Evolutionary conservation across 2,797 vertebrate genomes (phyloP).

Genomic region (Tamandua tetradactyla): DNA sequence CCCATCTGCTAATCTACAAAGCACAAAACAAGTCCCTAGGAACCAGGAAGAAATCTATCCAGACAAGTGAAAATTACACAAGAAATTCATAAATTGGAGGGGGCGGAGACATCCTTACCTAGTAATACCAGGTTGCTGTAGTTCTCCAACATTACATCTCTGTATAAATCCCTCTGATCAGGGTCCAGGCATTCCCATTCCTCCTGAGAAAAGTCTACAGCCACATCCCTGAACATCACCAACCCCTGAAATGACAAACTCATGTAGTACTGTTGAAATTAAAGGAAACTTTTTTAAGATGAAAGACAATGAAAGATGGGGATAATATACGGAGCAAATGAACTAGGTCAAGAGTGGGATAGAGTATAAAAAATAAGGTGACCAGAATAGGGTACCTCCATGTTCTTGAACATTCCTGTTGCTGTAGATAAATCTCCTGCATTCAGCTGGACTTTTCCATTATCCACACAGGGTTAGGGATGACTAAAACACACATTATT

Average conservation of each 20-base stretch:
- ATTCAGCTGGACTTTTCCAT: background rate
- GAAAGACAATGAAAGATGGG: background rate
- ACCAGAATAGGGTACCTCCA: background rate
- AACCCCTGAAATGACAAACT: constrained; percentile 26
- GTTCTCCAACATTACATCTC: constrained; percentile 41
- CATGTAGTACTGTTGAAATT: background rate
- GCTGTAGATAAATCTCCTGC: background rate
- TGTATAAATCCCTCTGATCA: background rate
- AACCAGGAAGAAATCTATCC: background rate
- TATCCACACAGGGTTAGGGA: background rate
- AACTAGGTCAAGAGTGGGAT: background rate
- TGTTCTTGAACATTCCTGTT: background rate
- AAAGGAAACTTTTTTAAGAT: background rate
- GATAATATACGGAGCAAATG: background rate
- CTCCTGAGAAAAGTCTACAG: constrained; percentile 11
- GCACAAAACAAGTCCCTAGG: background rate
- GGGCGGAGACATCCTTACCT: background rate
- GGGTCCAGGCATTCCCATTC: constrained; percentile 6
- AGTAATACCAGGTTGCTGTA: background rate
- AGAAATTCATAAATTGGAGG: background rate
- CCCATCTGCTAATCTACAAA: background rate
- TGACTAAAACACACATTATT: background rate
- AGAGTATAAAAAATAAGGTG: background rate
- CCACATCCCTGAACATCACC: constrained; percentile 15
- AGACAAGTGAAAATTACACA: background rate